These are phyloP conservation scores for Chelon auratus DNA, from an alignment of 2,797 vertebrate genomes.

Conservation along the genomic window DNA sequence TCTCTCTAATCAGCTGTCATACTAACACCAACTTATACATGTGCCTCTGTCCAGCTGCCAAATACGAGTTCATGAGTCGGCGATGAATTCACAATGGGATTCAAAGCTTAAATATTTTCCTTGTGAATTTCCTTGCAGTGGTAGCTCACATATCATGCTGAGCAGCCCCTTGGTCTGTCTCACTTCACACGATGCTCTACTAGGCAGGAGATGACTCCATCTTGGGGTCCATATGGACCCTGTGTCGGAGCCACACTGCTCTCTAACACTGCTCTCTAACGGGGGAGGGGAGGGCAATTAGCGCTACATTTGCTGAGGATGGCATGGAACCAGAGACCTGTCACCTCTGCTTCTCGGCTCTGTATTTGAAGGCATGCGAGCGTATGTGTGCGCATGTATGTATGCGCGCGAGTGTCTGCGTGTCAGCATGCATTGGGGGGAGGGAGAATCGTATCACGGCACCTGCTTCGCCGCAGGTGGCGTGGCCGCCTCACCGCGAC, in stretches of 20 bases:
- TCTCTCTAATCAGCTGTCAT: constrained; percentile 73
- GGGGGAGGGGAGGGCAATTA: constrained; percentile 80
- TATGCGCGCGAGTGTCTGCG: constrained; percentile 21
- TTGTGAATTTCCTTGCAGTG: constrained; percentile 22
- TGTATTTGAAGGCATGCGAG: constrained; percentile 69
- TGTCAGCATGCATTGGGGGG: constrained; percentile 42
- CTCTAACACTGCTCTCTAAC: constrained; percentile 64
- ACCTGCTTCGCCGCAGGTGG: constrained; percentile 76
- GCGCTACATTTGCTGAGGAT: constrained; percentile 77
- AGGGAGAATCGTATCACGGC: constrained; percentile 49
- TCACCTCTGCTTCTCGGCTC: constrained; percentile 79
- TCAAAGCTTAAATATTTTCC: constrained; percentile 13
- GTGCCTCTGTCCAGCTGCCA: constrained; percentile 55
- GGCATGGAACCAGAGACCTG: constrained; percentile 79
- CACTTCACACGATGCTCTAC: constrained; percentile 25
- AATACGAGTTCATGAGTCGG: constrained; percentile 32
- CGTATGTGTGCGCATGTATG: constrained; percentile 21
- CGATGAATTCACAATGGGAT: constrained; percentile 34
- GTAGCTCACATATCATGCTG: constrained; percentile 12
- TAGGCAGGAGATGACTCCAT: constrained; percentile 60
- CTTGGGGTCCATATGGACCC: constrained; percentile 69
- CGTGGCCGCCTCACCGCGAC: constrained; percentile 45
- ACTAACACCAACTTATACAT: constrained; percentile 49
- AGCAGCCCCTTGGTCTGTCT: constrained; percentile 17
- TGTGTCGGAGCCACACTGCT: constrained; percentile 68